These are phyloP conservation scores for Gastrophryne carolinensis DNA, from an alignment of 2,797 vertebrate genomes.

Conservation along the genomic window DNA sequence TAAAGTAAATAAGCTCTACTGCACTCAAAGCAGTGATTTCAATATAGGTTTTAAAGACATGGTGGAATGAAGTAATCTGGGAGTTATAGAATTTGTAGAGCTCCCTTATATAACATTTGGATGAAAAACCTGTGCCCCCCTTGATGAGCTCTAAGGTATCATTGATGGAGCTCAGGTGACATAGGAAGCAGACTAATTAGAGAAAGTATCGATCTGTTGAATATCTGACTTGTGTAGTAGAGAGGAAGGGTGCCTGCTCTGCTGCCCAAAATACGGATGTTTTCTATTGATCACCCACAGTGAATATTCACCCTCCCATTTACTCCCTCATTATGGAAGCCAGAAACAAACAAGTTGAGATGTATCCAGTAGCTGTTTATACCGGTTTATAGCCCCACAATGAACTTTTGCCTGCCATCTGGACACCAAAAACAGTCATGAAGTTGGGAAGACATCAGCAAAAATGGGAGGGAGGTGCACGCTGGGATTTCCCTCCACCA, in stretches of 20 bases:
- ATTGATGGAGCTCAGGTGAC: constrained; percentile 31
- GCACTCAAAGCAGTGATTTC: too few relatives aligned
- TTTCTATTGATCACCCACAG: constrained; percentile 26
- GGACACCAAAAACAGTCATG: too few relatives aligned
- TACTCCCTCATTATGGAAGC: background rate
- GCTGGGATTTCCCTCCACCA: too few relatives aligned
- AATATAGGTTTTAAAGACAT: too few relatives aligned
- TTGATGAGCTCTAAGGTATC: background rate
- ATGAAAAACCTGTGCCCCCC: background rate
- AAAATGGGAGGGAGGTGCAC: too few relatives aligned
- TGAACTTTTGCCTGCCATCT: too few relatives aligned
- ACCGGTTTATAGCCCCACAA: too few relatives aligned
- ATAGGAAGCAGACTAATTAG: constrained; percentile 34
- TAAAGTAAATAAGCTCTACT: too few relatives aligned
- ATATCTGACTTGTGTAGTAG: constrained; percentile 9
- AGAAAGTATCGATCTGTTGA: constrained; percentile 40
- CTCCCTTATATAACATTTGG: background rate
- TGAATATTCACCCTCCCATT: background rate
- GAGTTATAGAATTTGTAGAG: too few relatives aligned
- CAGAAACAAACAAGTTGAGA: background rate
- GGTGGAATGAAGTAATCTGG: too few relatives aligned
- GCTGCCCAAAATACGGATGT: constrained; percentile 20
- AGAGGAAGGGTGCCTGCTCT: background rate
- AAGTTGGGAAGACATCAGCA: too few relatives aligned
- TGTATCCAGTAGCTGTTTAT: too few relatives aligned